These are phyloP conservation scores for Zaprionus bogoriensis DNA, from an alignment of 2,888 invertebrate genomes.

Conservation along the genomic window DNA sequence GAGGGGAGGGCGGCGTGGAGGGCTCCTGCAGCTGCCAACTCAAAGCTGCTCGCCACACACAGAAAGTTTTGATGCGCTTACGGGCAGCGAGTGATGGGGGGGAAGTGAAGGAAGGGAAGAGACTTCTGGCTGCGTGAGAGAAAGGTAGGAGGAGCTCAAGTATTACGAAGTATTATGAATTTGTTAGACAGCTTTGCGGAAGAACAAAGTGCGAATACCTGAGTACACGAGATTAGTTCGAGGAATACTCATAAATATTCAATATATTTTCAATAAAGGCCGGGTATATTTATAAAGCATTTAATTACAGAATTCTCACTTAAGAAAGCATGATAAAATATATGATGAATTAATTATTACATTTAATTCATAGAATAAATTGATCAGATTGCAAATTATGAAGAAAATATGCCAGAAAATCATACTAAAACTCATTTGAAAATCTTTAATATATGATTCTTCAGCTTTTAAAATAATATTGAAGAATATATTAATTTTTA, in stretches of 20 bases:
- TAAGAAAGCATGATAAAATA: too few species aligned
- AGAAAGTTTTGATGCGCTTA: constrained; percentile 30
- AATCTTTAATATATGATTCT: too few species aligned
- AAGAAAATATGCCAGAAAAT: too few species aligned
- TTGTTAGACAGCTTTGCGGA: neutral
- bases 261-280: neutral
- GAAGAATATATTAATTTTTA: too few species aligned
- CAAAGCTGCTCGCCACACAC: constrained; percentile 13
- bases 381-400: too few species aligned
- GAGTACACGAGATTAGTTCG: neutral
- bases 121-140: too few species aligned
- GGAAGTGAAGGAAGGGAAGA: neutral
- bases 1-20: neutral
- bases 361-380: too few species aligned
- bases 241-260: neutral
- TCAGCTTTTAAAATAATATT: too few species aligned
- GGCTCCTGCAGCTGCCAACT: constrained; percentile 33
- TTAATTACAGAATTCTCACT: too few species aligned
- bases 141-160: neutral
- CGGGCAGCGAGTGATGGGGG: neutral
- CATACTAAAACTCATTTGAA: too few species aligned
- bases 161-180: constrained; percentile 1
- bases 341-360: too few species aligned
- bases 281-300: neutral
- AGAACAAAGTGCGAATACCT: neutral